A percentile compares a stretch with the other conserved stretches of the same genome.
phyloP scores from a whole-genome alignment of 2,113 vertebrate genomes.

The Cairina moschata region DNA sequence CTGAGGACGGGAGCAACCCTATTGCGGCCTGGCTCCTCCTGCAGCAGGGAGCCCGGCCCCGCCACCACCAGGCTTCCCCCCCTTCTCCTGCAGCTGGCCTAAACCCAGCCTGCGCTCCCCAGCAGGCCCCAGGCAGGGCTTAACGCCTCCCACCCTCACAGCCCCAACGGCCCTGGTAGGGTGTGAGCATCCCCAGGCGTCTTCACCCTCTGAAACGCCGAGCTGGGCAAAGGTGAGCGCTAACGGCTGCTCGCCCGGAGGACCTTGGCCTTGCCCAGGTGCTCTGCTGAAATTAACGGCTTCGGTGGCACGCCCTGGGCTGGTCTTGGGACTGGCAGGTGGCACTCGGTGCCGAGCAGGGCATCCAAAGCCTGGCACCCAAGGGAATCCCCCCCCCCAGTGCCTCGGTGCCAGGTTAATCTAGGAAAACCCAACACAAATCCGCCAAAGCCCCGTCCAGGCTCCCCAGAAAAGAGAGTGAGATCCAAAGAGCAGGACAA shows the following conservation, averaged over 20 bases:
- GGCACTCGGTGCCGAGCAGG: not conserved
- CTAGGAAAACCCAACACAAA: not conserved
- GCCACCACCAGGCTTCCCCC: not conserved
- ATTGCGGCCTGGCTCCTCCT: not conserved
- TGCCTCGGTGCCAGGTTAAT: not conserved
- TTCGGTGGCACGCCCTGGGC: not conserved
- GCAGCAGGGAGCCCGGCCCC: not conserved
- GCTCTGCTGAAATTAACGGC: not conserved
- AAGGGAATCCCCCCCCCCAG: not conserved
- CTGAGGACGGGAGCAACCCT: not conserved
- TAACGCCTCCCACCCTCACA: too few species aligned
- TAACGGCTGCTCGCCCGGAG: not conserved
- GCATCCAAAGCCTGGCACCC: not conserved
- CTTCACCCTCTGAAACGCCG: accelerated
- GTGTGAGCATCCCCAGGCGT: not conserved
- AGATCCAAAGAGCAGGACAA: not conserved
- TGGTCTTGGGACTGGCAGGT: not conserved
- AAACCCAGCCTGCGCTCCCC: not conserved
- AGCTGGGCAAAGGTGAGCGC: accelerated
- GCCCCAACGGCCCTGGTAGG: too few species aligned
- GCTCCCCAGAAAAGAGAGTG: not conserved
- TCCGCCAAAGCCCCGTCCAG: not conserved
- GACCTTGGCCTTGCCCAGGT: not conserved
- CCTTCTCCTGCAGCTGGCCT: not conserved
- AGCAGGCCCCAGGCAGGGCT: not conserved